Evolutionary conservation across 2,113 vertebrate genomes (phyloP).

Genomic region (Pithys albifrons): DNA sequence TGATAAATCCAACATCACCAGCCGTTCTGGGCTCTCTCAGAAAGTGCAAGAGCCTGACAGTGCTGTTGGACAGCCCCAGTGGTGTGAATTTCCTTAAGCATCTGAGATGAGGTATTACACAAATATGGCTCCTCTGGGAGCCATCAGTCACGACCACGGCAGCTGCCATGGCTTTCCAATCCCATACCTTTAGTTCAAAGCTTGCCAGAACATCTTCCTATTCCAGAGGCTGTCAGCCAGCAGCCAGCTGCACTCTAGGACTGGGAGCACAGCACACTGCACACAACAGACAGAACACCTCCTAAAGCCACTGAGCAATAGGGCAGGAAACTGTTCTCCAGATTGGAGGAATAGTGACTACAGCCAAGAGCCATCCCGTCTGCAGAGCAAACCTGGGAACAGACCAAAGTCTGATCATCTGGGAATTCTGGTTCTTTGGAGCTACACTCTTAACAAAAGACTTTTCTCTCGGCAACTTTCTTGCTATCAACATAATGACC

Average conservation of each 20-base stretch:
- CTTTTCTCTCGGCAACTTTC: neutral
- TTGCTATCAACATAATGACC: neutral
- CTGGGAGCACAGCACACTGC: neutral
- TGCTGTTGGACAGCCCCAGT: neutral
- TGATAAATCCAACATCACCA: neutral
- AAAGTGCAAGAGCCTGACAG: neutral
- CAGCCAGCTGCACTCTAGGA: slow-evolving; percentile 20
- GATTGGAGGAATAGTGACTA: neutral
- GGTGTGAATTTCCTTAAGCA: neutral
- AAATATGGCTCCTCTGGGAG: slow-evolving; percentile 46
- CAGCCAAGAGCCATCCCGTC: neutral
- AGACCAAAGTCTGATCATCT: neutral
- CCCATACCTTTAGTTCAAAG: slow-evolving; percentile 53
- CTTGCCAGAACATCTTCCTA: slow-evolving; percentile 63
- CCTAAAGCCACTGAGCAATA: neutral
- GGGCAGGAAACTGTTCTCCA: neutral
- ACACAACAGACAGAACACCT: neutral
- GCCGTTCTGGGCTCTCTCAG: neutral
- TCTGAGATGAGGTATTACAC: slow-evolving; percentile 44
- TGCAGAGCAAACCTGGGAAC: neutral
- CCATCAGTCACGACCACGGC: slow-evolving; percentile 1
- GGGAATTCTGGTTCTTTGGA: slow-evolving; percentile 6
- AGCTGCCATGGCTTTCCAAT: slow-evolving; percentile 43
- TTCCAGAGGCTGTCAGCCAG: slow-evolving; percentile 27
- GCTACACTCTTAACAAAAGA: neutral